Conservation (phyloP, 2,888 invertebrate genomes). For the Lottia scabra region DNA sequence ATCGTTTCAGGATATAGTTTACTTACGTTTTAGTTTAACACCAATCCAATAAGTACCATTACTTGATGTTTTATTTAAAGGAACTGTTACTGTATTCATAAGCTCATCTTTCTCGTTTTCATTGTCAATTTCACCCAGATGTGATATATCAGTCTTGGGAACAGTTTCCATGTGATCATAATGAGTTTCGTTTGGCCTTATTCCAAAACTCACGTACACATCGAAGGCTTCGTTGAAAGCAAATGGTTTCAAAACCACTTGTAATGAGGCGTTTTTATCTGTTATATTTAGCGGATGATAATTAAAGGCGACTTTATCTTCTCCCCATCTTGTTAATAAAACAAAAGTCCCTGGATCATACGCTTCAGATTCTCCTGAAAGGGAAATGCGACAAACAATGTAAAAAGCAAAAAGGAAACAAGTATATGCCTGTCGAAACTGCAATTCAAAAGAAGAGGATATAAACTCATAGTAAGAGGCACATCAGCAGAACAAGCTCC, state of each 20-base stretch:
- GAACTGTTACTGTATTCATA: slow-evolving; percentile 56
- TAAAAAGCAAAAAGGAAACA: no score
- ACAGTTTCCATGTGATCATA: slow-evolving; percentile 51
- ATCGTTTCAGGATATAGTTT: neutral
- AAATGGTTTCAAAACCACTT: slow-evolving; percentile 51
- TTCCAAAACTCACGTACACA: slow-evolving; percentile 48
- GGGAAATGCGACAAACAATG: neutral
- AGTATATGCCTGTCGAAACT: no score
- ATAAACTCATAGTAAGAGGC: no score
- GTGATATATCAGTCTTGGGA: slow-evolving; percentile 43
- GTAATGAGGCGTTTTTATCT: slow-evolving; percentile 57
- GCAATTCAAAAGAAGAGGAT: no score
- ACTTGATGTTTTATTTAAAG: slow-evolving; percentile 46
- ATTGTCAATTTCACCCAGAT: slow-evolving; percentile 28
- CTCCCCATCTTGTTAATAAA: slow-evolving; percentile 25
- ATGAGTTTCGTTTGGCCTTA: slow-evolving; percentile 62
- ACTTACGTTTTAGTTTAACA: slow-evolving; percentile 57
- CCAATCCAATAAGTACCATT: slow-evolving; percentile 66
- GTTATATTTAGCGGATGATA: slow-evolving; percentile 55
- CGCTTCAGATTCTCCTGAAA: slow-evolving; percentile 26
- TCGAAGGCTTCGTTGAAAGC: slow-evolving; percentile 36
- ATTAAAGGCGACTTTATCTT: slow-evolving; percentile 36
- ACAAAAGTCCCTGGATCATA: slow-evolving; percentile 30
- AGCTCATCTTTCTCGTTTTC: slow-evolving; percentile 41
- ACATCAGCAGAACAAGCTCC: no score